Base-by-base conservation (phyloP, 2,113 vertebrate species). In the Plotosus lineatus region DNA sequence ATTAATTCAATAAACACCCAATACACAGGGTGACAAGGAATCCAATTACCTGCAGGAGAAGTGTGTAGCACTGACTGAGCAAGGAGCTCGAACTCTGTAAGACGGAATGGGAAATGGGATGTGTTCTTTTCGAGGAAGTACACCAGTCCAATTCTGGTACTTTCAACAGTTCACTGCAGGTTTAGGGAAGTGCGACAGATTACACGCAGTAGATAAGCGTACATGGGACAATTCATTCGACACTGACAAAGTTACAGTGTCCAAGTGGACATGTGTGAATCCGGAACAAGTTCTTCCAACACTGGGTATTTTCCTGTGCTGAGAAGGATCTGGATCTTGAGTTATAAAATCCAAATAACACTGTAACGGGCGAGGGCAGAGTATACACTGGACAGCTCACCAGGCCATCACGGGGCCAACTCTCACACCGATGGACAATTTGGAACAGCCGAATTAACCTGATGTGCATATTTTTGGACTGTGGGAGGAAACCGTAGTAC, bases 1-100 rank as follows among this genome's bases (percentile, higher is more conserved):
- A 78, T 42, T 48, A 79, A 83, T 83, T 83, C 81, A 83, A 81
- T 85, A 85, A 85, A 83, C 81, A 83, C 78, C 78, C 74, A 60
- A 60, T 72, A 69, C 81, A 72, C 73, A 69, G 77, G 76, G 66
- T 55, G 46, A 76, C 80, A 83, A 75, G 65, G 68, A 50, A 82
- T 38, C 80, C 83, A 85, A 85, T 85, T 80, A 83, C 68, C 61
- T 78, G 58, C 56, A 60, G 78, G 65, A 75, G 81, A n/a, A 40
- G 58, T 48, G 58, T 55, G 31, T 40, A 14, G 68, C 36, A 73
- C 72, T 74, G 82, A 66, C 65, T 75, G 72, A 71, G 46, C 38
- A 23, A 66, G 55, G 1, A 58, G 65, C 61, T 76, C 26, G 82
- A 77, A 66, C 69, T 76, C 55, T 51, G 65, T 63, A 50, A 60